A percentile compares a stretch with the other conserved stretches of the same genome.
Evolutionary conservation across 2,888 invertebrate species (phyloP).

Genomic region (Prosapia bicincta): DNA sequence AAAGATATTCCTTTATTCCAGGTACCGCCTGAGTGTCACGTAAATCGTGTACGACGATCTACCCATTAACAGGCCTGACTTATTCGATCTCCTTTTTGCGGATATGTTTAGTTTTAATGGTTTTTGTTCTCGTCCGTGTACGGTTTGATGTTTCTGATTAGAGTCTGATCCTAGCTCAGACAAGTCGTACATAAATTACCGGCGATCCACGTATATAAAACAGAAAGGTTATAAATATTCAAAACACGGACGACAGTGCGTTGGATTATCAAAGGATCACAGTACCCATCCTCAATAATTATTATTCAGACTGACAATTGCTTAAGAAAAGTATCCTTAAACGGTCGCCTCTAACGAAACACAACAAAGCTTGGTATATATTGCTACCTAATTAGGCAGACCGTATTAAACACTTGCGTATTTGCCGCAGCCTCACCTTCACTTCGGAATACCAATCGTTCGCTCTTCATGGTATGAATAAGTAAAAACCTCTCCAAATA

Average conservation of each 20-base stretch:
- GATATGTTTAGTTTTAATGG: too few relatives aligned
- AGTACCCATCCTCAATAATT: neutral
- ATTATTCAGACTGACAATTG: neutral
- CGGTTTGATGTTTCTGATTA: too few relatives aligned
- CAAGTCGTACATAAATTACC: too few relatives aligned
- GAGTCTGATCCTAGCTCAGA: too few relatives aligned
- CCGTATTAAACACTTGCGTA: neutral
- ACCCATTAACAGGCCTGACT: too few relatives aligned
- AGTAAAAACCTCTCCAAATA: neutral
- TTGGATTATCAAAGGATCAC: neutral
- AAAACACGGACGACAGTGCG: neutral
- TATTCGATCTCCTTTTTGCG: too few relatives aligned
- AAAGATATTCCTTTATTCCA: too few relatives aligned
- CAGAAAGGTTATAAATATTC: neutral
- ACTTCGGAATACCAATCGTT: neutral
- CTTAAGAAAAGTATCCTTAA: neutral
- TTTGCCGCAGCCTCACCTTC: neutral
- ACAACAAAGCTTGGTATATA: neutral
- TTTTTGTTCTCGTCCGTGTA: too few relatives aligned
- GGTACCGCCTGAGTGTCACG: too few relatives aligned
- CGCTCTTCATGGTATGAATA: neutral
- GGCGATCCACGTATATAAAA: too few relatives aligned
- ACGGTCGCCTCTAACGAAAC: neutral
- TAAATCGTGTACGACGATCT: too few relatives aligned
- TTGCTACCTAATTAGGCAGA: neutral